Conservation (phyloP, 2,113 vertebrate species). For the Myocastor coypus region DNA sequence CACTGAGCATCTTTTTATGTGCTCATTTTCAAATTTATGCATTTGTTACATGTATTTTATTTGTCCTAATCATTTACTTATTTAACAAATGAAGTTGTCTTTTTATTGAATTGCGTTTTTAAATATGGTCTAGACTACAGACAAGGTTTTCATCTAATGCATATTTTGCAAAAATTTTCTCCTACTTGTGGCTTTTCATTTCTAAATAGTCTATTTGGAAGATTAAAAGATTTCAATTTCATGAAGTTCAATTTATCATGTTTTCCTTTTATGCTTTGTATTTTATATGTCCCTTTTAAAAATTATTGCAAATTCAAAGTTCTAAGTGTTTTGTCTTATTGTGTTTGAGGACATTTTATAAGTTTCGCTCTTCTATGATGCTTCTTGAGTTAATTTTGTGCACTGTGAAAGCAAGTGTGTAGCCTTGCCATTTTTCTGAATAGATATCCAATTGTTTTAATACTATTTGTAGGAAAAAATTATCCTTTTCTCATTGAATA, state of each 20-base stretch:
- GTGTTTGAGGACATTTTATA: not conserved
- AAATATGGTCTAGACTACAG: not conserved
- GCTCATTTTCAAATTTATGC: not conserved
- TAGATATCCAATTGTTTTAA: not conserved
- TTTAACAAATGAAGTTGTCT: conserved; percentile 9
- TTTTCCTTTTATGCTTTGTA: not conserved
- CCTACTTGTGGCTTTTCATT: conserved; percentile 40
- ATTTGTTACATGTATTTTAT: not conserved
- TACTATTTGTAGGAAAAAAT: not conserved
- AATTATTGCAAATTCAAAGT: not conserved
- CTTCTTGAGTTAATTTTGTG: not conserved
- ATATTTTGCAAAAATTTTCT: conserved; percentile 15
- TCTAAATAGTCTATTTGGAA: conserved; percentile 5
- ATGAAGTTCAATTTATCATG: not conserved
- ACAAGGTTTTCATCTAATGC: not conserved
- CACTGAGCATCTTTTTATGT: not conserved
- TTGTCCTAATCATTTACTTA: conserved; percentile 25
- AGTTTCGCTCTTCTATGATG: not conserved
- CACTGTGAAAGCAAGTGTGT: not conserved
- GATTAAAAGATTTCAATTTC: not conserved
- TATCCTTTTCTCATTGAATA: not conserved
- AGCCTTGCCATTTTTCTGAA: not conserved
- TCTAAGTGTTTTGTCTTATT: not conserved
- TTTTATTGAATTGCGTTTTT: not conserved
- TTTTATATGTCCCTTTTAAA: not conserved